phyloP scores from a whole-genome alignment of 2,888 invertebrate species.

The Petrolisthes cinctipes region DNA sequence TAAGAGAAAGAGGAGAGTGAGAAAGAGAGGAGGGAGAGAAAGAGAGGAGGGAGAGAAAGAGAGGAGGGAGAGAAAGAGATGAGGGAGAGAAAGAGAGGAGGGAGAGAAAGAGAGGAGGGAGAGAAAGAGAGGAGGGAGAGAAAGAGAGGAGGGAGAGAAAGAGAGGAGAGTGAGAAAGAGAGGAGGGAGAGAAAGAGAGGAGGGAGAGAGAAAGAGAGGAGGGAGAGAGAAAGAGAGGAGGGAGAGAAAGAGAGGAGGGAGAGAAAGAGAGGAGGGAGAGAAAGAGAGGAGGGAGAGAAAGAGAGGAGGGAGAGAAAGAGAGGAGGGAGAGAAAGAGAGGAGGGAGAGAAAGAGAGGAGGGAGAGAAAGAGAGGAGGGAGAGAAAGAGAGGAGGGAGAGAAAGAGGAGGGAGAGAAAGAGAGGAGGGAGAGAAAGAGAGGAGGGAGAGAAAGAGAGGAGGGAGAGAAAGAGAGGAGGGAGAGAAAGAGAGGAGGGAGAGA shows the following conservation, averaged over 20 bases:
- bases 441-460: not conserved
- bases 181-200: not conserved
- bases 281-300: not conserved
- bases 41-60: not conserved
- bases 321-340: not conserved
- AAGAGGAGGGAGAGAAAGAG: not conserved
- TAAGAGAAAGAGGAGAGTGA: not conserved
- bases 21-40: not conserved
- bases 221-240: not conserved
- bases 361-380: not conserved
- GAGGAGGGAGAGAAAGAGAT: not conserved
- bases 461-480: not conserved
- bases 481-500: not conserved
- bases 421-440: not conserved
- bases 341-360: not conserved
- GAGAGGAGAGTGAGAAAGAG: not conserved
- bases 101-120: not conserved
- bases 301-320: not conserved
- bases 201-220: not conserved
- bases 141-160: not conserved
- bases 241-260: not conserved
- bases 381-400: not conserved
- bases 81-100: not conserved
- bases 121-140: not conserved
- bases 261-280: not conserved